Evolutionary conservation across 2,888 invertebrate genomes (phyloP), one percentile per base, ranked within the genome.

Genomic region (Dryococelus australis): DNA sequence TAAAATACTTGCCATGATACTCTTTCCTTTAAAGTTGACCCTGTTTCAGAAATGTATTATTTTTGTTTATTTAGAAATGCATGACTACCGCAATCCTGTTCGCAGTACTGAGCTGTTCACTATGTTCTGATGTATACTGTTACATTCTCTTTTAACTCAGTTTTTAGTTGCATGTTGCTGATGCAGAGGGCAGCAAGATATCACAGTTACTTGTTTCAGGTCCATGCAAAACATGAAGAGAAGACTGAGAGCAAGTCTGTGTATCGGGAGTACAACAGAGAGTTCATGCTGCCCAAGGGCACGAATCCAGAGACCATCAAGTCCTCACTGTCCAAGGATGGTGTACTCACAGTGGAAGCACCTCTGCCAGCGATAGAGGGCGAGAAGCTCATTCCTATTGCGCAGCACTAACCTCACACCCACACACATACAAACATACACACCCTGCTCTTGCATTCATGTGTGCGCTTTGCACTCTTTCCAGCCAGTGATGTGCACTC

Each of bases 141-240:
- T n/a, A n/a, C n/a, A n/a, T n/a, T n/a, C n/a, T n/a, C n/a, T n/a
- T n/a, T n/a, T n/a, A n/a, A n/a, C n/a, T n/a, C n/a, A n/a, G n/a
- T n/a, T n/a, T n/a, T n/a, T n/a, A n/a, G n/a, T n/a, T n/a, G n/a
- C n/a, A n/a, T n/a, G n/a, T n/a, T n/a, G n/a, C n/a, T n/a, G n/a
- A n/a, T n/a, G n/a, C n/a, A n/a, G n/a, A n/a, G n/a, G n/a, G n/a
- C n/a, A n/a, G n/a, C n/a, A n/a, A n/a, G n/a, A n/a, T n/a, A n/a
- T n/a, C n/a, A n/a, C n/a, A 47, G 9, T 12, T 47, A 47, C 47
- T 89, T 88, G 90, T 94, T 94, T 86, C 93, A 98, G 98, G 98
- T 99, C 86, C 98, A 99, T 92, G 99, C 99, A 89, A 98, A 98
- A 93, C 99, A 99, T 93, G 99, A 99, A 93, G 99, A 99, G 93